These are phyloP conservation scores for Heliconius ethilla DNA, from an alignment of 2,888 invertebrate genomes.

Conservation along the genomic window DNA sequence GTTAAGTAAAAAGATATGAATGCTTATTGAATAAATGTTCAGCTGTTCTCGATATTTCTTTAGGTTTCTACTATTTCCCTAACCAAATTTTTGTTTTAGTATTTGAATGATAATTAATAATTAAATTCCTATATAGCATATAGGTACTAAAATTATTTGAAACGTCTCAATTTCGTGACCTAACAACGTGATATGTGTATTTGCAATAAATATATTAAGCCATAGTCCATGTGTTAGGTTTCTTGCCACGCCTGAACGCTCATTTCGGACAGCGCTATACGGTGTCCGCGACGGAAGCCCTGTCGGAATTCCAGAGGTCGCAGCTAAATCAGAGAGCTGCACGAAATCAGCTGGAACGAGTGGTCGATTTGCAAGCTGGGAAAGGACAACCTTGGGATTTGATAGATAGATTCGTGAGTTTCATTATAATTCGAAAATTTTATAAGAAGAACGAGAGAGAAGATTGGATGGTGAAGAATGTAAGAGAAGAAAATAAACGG, in stretches of 20 bases:
- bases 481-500: conserved; percentile 27
- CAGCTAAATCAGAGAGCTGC: conserved; percentile 83
- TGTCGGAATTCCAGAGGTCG: conserved; percentile 86
- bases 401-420: conserved; percentile 83
- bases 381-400: conserved; percentile 83
- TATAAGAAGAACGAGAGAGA: conserved; percentile 34
- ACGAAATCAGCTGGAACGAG: conserved; percentile 81
- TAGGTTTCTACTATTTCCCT: background rate
- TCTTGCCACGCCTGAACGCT: conserved; percentile 85
- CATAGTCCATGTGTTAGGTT: conserved; percentile 70
- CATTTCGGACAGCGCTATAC: conserved; percentile 87
- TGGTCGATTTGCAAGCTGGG: conserved; percentile 83
- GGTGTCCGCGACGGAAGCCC: conserved; percentile 86
- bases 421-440: conserved; percentile 39
- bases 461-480: conserved; percentile 46
- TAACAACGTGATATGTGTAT: conserved; percentile 18
- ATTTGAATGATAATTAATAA: background rate
- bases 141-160: conserved; percentile 10
- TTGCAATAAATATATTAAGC: conserved; percentile 27
- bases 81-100: background rate
- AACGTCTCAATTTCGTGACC: conserved; percentile 19
- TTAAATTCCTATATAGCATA: background rate
- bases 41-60: background rate
- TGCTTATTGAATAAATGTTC: background rate
- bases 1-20: background rate